phyloP scores from a whole-genome alignment of 2,888 invertebrate species.

The Scaptomyza reducta region DNA sequence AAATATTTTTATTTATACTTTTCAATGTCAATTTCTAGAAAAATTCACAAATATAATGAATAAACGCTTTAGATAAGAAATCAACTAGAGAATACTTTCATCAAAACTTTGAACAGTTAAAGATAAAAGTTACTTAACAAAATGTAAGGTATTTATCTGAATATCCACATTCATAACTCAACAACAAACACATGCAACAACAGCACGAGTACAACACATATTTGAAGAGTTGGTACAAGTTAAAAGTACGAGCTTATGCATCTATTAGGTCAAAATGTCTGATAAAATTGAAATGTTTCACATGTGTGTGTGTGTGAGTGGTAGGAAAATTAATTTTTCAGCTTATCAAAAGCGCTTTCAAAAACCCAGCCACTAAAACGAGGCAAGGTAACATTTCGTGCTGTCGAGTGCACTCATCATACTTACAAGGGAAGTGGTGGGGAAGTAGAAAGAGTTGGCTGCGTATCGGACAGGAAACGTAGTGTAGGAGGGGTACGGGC shows the following conservation, averaged over 20 bases:
- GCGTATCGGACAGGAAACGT: too few species aligned
- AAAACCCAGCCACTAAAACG: not conserved
- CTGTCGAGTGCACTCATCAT: constrained; percentile 77
- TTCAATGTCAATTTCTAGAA: too few species aligned
- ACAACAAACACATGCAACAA: not conserved
- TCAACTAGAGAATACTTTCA: not conserved
- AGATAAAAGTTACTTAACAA: not conserved
- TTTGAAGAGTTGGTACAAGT: not conserved
- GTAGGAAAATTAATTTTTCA: constrained; percentile 52
- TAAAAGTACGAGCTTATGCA: constrained; percentile 15
- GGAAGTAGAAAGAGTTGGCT: too few species aligned
- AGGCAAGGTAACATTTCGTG: constrained; percentile 59
- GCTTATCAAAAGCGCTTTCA: constrained; percentile 54
- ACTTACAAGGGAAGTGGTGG: constrained; percentile 25
- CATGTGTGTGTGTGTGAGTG: constrained; percentile 24
- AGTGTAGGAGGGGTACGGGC: too few species aligned
- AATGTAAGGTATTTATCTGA: not conserved
- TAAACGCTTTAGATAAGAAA: too few species aligned
- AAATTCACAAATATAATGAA: too few species aligned
- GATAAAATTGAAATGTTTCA: constrained; percentile 56
- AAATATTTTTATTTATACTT: too few species aligned
- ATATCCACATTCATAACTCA: not conserved
- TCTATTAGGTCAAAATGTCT: constrained; percentile 49
- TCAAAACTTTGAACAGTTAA: not conserved
- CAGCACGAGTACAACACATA: not conserved